These are phyloP conservation scores for Drosophila eohydei DNA, from an alignment of 2,888 invertebrate genomes.

Conservation along the genomic window DNA sequence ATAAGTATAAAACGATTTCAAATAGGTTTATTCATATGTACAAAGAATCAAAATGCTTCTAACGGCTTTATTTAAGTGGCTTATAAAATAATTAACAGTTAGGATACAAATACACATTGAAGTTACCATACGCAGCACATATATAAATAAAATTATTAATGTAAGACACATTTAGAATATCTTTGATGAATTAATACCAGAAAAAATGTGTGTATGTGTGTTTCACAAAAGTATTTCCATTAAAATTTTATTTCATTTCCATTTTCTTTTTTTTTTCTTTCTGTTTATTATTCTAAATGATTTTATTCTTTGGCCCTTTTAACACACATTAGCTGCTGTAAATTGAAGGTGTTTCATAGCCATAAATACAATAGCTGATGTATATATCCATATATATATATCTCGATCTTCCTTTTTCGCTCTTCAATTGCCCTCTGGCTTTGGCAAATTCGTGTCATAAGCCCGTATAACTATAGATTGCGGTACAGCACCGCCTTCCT, in stretches of 20 bases:
- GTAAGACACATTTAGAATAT: conserved; percentile 62
- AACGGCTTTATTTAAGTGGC: conserved; percentile 64
- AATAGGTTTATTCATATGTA: conserved; percentile 19
- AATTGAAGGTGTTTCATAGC: conserved; percentile 27
- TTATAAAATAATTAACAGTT: conserved; percentile 76
- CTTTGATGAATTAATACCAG: conserved; percentile 48
- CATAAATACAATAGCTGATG: conserved; percentile 43
- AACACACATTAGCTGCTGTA: conserved; percentile 40
- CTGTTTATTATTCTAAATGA: conserved; percentile 28
- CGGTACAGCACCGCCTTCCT: conserved; percentile 97
- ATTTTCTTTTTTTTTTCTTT: not conserved
- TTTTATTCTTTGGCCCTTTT: conserved; percentile 59
- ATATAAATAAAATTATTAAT: conserved; percentile 54
- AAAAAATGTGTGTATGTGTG: conserved; percentile 31
- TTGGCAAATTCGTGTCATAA: conserved; percentile 96
- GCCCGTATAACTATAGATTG: conserved; percentile 98
- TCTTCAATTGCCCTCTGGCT: conserved; percentile 88
- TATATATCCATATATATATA: not conserved
- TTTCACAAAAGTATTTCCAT: conserved; percentile 39
- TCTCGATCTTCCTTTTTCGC: not conserved
- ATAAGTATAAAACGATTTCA: not conserved
- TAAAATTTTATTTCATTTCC: conserved; percentile 27
- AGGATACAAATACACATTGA: conserved; percentile 60
- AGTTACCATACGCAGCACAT: conserved; percentile 45
- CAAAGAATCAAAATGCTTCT: conserved; percentile 52